Conservation (phyloP, 2,797 vertebrate species). For the Brachymystax lenok region DNA sequence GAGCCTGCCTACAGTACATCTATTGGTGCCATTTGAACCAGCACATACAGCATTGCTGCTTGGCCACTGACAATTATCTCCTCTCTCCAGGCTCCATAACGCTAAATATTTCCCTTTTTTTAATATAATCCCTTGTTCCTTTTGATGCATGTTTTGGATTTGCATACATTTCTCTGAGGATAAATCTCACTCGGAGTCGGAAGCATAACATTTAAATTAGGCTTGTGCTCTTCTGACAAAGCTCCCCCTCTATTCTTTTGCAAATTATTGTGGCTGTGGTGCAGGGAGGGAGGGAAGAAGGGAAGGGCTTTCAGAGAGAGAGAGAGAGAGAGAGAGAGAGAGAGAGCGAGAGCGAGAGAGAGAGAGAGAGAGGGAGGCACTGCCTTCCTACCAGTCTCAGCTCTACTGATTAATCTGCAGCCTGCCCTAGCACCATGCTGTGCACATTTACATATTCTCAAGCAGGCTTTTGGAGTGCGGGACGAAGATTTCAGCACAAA, state of each 20-base stretch:
- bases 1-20: constrained; percentile 10
- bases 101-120: constrained; percentile 67
- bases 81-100: constrained; percentile 45
- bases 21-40: constrained; percentile 44
- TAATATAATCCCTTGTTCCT: constrained; percentile 77
- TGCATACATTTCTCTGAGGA: constrained; percentile 74
- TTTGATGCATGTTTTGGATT: constrained; percentile 75
- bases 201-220: constrained; percentile 82
- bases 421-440: constrained; percentile 70
- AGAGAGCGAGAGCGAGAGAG: constrained; percentile 14
- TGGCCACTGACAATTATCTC: constrained; percentile 25
- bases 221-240: constrained; percentile 58
- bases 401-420: constrained; percentile 74
- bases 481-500: constrained; percentile 67
- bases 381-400: constrained; percentile 55
- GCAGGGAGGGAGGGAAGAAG: constrained; percentile 12
- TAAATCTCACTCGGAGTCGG: constrained; percentile 40
- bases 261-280: constrained; percentile 62
- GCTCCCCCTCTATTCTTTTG: constrained; percentile 71
- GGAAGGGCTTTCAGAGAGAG: constrained; percentile 13
- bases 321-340: constrained; percentile 11
- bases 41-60: constrained; percentile 31
- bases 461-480: constrained; percentile 64
- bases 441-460: constrained; percentile 76
- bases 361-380: constrained; percentile 9